Evolutionary conservation across 1,140 invertebrate genomes (phyloP).

Genomic region (Streblospio benedicti): DNA sequence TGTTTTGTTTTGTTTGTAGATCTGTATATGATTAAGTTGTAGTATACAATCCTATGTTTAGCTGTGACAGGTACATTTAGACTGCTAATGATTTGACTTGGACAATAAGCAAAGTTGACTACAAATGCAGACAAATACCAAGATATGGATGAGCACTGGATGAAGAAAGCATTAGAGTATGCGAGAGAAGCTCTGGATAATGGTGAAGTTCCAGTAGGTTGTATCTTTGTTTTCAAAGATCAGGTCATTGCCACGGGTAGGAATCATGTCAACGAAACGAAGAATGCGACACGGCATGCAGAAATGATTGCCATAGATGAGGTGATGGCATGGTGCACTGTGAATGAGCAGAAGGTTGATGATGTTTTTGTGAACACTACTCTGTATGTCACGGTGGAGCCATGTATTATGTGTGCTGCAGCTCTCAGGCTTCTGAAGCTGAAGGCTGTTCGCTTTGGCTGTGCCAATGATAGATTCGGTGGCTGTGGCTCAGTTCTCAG

Average conservation of each 20-base stretch:
- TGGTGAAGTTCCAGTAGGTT: constrained; percentile 95
- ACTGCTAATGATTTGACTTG: too few species aligned
- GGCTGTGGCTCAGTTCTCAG: constrained; percentile 82
- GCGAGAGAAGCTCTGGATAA: constrained; percentile 69
- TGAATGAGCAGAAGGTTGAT: constrained; percentile 51
- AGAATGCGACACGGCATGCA: constrained; percentile 87
- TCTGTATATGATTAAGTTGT: too few species aligned
- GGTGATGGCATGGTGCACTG: constrained; percentile 56
- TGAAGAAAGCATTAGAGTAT: constrained; percentile 47
- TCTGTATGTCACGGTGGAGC: constrained; percentile 88
- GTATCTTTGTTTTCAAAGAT: constrained; percentile 73
- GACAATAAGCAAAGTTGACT: too few species aligned
- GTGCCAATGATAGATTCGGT: constrained; percentile 91
- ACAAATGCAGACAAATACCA: too few species aligned
- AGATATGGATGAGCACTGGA: constrained; percentile 28
- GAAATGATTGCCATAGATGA: constrained; percentile 90
- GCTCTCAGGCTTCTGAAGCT: constrained; percentile 69
- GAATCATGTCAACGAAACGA: constrained; percentile 65
- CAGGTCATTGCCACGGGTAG: constrained; percentile 41
- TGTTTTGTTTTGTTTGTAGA: too few species aligned
- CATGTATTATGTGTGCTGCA: constrained; percentile 96
- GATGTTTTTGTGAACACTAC: constrained; percentile 63
- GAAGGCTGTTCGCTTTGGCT: constrained; percentile 77
- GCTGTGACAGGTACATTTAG: too few species aligned
- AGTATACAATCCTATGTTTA: too few species aligned